Base-by-base conservation (phyloP, 2,113 vertebrate genomes). In the Microcebus lehilahytsara region DNA sequence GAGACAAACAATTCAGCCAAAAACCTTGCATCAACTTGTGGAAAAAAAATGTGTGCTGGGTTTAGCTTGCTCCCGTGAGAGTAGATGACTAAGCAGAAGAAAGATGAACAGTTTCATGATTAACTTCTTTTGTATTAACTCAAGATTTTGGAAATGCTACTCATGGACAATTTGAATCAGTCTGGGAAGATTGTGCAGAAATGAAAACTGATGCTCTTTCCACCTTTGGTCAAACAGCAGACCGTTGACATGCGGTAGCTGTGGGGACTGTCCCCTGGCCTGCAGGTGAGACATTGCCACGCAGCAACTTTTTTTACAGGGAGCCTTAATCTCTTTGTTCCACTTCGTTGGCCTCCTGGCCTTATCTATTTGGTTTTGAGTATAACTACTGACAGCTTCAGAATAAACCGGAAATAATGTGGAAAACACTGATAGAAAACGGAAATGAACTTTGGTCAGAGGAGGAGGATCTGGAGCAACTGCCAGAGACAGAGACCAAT, bases 381-480 rank as follows among this genome's bases (percentile, higher is more conserved):
- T 67, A 3, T 13, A 85, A 56, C 66, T 32, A 58, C 3, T 8
- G 46, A 20, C 42, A 32, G 19, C 49, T 34, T 37, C 16, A 71
- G 40, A 85, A 30, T 58, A 77, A 64, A 88, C 37, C 23, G n/a
- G 78, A 67, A 81, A 40, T 0, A 0, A 58, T 6, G n/a, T 32
- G 60, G 84, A 37, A 40, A n/a, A 16, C 23, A 7, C 27, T 34
- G 27, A 9, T 4, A 22, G 22, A 51, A 42, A 72, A 64, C 0
- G 6, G 51, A 32, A n/a, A 16, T 2, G 17, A 49, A 40, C 42
- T 79, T 64, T 51, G 58, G 4, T 40, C 67, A 77, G 80, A 77
- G 60, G 7, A 32, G 49, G 72, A 89, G 64, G 89, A 58, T 34
- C 90, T 94, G 80, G 96, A 96, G 94, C 83, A 27, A 56, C 13